Evolutionary conservation across 2,113 vertebrate species (phyloP), one percentile per base, ranked within the genome.

Genomic region (Silurus asotus): DNA sequence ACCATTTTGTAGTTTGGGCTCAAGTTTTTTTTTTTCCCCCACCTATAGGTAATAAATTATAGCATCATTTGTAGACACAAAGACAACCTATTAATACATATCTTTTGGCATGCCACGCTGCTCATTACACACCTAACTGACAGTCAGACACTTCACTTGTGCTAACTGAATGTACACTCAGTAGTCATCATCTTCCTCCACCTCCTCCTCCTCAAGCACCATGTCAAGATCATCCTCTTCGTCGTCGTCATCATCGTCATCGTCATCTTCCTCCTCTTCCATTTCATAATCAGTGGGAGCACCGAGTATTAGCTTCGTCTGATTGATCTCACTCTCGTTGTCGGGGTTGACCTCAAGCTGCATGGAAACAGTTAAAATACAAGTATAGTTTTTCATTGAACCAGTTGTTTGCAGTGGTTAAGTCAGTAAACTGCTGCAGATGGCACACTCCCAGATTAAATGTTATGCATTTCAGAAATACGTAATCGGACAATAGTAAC

Each of bases 251-350:
- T 93, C 92, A 0, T 94, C 94, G 0, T 95, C 94, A 0, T 94
- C 94, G 0, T 95, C 93, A 0, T 95, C 94, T 1, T 95, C 95
- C 6, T 95, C 95, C 20, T 95, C 93, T 45, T 95, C 95, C 94
- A 95, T 95, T 53, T 94, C 92, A 70, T 90, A 93, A 89, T 95
- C 93, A 64, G 70, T 90, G 5, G 92, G 91, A 2, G 94, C 91
- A 82, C 92, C 93, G 83, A 96, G 88, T 48, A 94, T 91, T 59
- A 96, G 93, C 87, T 94, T 93, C 81, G 95, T 96, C 86, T 93
- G 93, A 89, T 96, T 96, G 87, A 96, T 96, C 86, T 93, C 91
- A 0, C 77, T 92, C 86, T 94, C 94, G 75, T 96, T 92, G 53
- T 96, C 95, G 19, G 93, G 92, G 86, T 94, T 94, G 62, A 94